Percentiles rank a stretch among this genome's conserved stretches.
These are phyloP conservation scores for Drosophila lacteicornis DNA, from an alignment of 1,140 invertebrate species.

Conservation along the genomic window DNA sequence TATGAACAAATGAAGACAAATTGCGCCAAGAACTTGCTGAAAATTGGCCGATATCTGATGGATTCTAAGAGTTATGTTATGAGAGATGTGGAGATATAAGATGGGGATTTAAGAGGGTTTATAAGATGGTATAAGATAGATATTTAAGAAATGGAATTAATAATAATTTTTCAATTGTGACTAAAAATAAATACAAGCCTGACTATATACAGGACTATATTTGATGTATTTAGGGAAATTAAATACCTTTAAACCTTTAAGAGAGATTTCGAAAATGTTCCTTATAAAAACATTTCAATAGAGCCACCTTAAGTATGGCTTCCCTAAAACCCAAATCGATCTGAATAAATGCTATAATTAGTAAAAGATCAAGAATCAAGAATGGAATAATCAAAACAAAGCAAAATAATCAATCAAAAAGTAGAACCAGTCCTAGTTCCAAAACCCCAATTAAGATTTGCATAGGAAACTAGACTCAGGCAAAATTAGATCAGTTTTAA, in stretches of 20 bases:
- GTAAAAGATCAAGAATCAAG: constrained; percentile 6
- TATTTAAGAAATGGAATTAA: too few species aligned
- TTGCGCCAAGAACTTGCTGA: constrained; percentile 30
- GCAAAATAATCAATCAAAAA: constrained; percentile 20
- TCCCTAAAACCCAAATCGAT: not conserved
- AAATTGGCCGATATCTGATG: constrained; percentile 26
- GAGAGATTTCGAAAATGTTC: too few species aligned
- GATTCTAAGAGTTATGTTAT: not conserved
- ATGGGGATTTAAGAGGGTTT: not conserved
- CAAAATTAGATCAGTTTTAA: not conserved
- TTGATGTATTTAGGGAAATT: too few species aligned
- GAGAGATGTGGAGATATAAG: not conserved
- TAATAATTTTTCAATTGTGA: too few species aligned
- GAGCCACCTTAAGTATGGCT: not conserved
- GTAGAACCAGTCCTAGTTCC: constrained; percentile 19
- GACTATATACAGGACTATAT: too few species aligned
- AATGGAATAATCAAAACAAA: constrained; percentile 32
- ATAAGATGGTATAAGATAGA: too few species aligned
- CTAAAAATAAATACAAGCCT: too few species aligned
- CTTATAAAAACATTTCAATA: too few species aligned
- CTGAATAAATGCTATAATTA: not conserved
- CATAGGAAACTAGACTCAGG: not conserved
- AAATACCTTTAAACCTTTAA: too few species aligned
- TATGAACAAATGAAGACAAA: constrained; percentile 45
- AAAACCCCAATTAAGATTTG: constrained; percentile 17